These are phyloP conservation scores for Chamaea fasciata DNA, from an alignment of 2,113 vertebrate species.

Conservation along the genomic window DNA sequence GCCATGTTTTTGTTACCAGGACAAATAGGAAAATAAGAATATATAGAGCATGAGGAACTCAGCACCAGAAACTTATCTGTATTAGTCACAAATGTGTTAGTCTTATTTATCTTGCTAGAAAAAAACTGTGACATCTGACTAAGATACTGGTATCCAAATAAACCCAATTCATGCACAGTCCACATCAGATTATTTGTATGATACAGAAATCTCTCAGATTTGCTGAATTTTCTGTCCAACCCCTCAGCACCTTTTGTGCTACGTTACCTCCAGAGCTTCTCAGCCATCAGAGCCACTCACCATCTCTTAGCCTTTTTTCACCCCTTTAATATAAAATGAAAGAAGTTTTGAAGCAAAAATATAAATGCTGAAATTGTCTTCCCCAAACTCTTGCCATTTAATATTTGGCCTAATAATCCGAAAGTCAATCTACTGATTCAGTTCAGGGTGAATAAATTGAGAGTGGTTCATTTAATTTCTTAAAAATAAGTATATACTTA, in stretches of 20 bases:
- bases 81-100: neutral
- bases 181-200: neutral
- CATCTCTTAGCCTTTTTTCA: accelerated
- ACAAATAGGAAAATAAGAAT: neutral
- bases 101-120: neutral
- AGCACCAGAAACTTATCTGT: neutral
- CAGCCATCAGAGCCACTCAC: neutral
- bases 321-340: neutral
- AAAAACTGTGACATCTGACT: neutral
- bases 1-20: neutral
- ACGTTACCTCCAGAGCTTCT: neutral
- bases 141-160: neutral
- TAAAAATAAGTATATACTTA: neutral
- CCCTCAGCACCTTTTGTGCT: neutral
- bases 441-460: neutral
- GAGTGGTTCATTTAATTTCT: neutral
- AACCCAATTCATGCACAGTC: neutral
- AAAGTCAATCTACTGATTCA: neutral
- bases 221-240: neutral
- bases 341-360: neutral
- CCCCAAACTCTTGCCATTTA: neutral
- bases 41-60: neutral
- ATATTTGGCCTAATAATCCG: neutral
- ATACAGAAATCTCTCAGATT: neutral
- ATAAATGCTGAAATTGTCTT: neutral